phyloP scores from a whole-genome alignment of 2,113 vertebrate genomes.

The Alectura lathami region DNA sequence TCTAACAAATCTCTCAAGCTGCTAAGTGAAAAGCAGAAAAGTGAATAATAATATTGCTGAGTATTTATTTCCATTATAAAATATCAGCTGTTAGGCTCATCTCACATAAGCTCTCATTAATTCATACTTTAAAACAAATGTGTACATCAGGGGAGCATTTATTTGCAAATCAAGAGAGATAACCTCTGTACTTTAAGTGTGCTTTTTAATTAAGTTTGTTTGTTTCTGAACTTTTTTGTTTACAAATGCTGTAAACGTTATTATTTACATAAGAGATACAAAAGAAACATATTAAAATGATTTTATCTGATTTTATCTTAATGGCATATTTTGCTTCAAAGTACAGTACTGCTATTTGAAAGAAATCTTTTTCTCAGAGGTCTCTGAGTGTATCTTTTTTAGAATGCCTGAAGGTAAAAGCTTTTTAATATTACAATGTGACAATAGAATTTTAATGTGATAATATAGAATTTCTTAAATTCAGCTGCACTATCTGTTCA shows the following conservation, averaged over 20 bases:
- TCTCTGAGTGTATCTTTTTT: not conserved
- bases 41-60: conserved; percentile 13
- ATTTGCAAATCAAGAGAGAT: conserved; percentile 10
- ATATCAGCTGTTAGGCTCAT: conserved; percentile 9
- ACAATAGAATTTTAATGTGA: too few species aligned
- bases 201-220: not conserved
- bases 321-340: not conserved
- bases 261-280: not conserved
- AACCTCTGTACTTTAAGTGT: not conserved
- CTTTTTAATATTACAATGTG: not conserved
- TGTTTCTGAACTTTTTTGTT: conserved; percentile 1
- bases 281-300: not conserved
- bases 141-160: not conserved
- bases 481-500: not conserved
- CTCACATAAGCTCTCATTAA: not conserved
- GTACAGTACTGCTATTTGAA: not conserved
- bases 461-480: not conserved
- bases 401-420: not conserved
- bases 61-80: conserved; percentile 8
- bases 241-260: not conserved
- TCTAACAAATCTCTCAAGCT: conserved; percentile 2
- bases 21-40: not conserved
- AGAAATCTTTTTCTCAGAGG: not conserved
- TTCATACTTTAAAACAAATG: conserved; percentile 17
- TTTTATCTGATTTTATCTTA: not conserved